phyloP scores from a whole-genome alignment of 2,888 invertebrate species.

The Panzeria rudis region DNA sequence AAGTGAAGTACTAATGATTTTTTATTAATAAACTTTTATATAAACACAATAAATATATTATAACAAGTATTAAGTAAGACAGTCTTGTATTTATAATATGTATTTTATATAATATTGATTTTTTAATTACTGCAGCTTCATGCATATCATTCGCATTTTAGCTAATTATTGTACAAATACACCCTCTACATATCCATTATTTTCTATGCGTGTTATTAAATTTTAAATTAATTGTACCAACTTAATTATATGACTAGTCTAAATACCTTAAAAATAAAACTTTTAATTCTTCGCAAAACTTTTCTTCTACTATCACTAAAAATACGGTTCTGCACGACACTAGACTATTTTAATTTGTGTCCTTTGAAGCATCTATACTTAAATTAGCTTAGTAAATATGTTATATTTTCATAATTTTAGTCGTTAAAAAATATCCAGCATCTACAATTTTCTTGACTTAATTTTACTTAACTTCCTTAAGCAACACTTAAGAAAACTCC shows the following conservation, averaged over 20 bases:
- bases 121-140: no score
- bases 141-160: no score
- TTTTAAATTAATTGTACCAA: neutral
- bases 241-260: neutral
- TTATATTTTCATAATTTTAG: slow-evolving; percentile 43
- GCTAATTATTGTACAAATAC: no score
- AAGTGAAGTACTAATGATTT: no score
- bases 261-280: neutral
- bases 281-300: neutral
- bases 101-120: no score
- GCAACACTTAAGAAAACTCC: slow-evolving; percentile 60
- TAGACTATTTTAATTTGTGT: slow-evolving; percentile 49
- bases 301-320: neutral
- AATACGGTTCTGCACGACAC: neutral
- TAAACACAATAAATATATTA: no score
- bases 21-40: no score
- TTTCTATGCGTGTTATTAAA: no score
- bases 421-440: neutral
- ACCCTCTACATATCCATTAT: no score
- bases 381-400: slow-evolving; percentile 47
- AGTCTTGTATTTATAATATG: no score
- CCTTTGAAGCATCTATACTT: slow-evolving; percentile 23
- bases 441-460: slow-evolving; percentile 58
- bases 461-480: slow-evolving; percentile 63
- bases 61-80: no score